Evolutionary conservation across 2,797 vertebrate species (phyloP).

Genomic region (Ctenopoma multispine): DNA sequence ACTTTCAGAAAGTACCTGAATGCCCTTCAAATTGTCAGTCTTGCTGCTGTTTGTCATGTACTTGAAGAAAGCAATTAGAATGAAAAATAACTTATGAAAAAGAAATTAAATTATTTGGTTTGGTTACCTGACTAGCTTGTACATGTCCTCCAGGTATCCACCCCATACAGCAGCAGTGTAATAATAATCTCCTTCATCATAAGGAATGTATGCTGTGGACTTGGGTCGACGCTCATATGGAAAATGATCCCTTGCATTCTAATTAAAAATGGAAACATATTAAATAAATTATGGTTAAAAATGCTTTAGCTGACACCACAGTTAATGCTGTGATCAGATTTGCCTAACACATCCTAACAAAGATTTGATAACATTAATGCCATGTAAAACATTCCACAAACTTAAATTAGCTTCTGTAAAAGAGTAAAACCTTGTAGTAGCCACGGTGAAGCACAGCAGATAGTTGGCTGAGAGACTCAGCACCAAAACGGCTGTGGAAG

Average conservation of each 20-base stretch:
- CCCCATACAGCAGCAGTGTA: constrained; percentile 82
- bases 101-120: neutral
- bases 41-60: neutral
- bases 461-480: constrained; percentile 78
- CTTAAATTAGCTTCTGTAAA: neutral
- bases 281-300: neutral
- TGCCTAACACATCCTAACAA: neutral
- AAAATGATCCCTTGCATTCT: constrained; percentile 57
- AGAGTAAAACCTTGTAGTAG: constrained; percentile 73
- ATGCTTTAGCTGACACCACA: neutral
- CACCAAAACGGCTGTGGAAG: constrained; percentile 76
- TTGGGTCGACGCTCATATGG: constrained; percentile 80
- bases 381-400: neutral
- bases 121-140: constrained; percentile 72
- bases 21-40: neutral
- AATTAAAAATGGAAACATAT: neutral
- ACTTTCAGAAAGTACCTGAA: neutral
- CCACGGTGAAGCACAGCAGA: constrained; percentile 83
- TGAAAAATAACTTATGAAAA: neutral
- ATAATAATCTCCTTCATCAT: constrained; percentile 84
- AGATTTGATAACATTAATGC: neutral
- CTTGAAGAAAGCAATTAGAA: neutral
- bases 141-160: constrained; percentile 77
- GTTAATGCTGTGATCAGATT: neutral
- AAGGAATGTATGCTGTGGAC: constrained; percentile 81